These are phyloP conservation scores for Atractosteus spatula DNA, from an alignment of 2,113 vertebrate genomes.

Conservation along the genomic window DNA sequence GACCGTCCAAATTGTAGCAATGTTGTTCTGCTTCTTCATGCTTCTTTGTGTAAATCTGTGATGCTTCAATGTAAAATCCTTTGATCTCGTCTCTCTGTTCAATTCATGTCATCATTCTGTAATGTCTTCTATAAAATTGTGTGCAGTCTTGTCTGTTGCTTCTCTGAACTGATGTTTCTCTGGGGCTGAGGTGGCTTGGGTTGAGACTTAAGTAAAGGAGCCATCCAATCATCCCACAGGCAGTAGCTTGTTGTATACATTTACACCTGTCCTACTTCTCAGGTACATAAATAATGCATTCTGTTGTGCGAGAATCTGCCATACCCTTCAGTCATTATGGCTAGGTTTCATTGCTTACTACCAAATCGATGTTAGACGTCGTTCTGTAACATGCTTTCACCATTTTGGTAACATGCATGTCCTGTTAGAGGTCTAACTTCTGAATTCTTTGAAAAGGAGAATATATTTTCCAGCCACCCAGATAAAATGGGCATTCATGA, in stretches of 20 bases:
- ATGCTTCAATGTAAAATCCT: neutral
- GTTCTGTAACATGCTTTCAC: neutral
- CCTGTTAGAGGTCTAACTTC: constrained; percentile 44
- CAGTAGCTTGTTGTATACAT: constrained; percentile 14
- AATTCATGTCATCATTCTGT: constrained; percentile 18
- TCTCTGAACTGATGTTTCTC: neutral
- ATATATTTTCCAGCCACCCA: constrained; percentile 68
- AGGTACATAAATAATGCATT: constrained; percentile 16
- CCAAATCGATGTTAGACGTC: neutral
- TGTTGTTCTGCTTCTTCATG: constrained; percentile 13
- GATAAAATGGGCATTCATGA: constrained; percentile 55
- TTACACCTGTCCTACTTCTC: constrained; percentile 8
- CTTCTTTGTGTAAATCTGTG: constrained; percentile 15
- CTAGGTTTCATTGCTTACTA: constrained; percentile 11
- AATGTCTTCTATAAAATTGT: constrained; percentile 4
- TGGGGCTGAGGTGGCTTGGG: neutral
- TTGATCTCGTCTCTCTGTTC: neutral
- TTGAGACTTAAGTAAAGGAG: neutral
- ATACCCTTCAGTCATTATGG: neutral
- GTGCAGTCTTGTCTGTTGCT: constrained; percentile 13
- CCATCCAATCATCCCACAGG: constrained; percentile 16
- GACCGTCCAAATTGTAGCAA: neutral
- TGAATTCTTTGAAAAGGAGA: constrained; percentile 53
- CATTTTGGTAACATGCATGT: constrained; percentile 28
- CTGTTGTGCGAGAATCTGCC: constrained; percentile 15